phyloP scores from a whole-genome alignment of 2,113 vertebrate species.

The Sciurus niger region DNA sequence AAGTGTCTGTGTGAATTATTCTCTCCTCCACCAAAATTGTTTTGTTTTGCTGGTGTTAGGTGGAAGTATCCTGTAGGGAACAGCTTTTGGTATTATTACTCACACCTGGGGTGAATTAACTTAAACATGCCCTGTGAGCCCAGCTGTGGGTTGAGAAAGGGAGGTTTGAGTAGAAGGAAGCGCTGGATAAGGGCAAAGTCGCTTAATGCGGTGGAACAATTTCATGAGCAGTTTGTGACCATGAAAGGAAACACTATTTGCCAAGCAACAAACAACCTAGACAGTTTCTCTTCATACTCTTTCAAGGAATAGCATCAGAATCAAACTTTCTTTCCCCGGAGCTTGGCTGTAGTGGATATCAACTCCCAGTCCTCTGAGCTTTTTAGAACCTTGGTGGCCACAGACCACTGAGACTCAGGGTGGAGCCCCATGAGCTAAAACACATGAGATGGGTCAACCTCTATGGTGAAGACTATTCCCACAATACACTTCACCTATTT shows the following conservation, averaged over 20 bases:
- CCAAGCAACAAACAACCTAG: neutral
- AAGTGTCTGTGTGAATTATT: neutral
- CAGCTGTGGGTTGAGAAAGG: neutral
- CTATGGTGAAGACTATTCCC: neutral
- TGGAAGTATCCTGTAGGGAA: neutral
- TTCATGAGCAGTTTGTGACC: neutral
- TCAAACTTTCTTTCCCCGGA: neutral
- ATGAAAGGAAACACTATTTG: neutral
- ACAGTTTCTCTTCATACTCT: neutral
- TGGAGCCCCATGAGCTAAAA: neutral
- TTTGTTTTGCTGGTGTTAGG: accelerated
- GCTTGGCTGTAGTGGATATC: neutral
- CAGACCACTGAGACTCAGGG: neutral
- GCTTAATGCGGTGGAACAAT: neutral
- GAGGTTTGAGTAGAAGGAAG: neutral
- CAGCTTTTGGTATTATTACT: neutral
- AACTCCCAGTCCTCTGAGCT: neutral
- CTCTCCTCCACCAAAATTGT: neutral
- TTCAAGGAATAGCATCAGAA: neutral
- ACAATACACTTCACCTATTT: neutral
- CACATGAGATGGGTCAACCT: accelerated
- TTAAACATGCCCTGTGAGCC: neutral
- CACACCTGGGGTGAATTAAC: neutral
- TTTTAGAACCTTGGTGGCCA: neutral
- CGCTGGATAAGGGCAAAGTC: neutral